Evolutionary conservation across 2,113 vertebrate genomes (phyloP).

Genomic region (Sander vitreus): DNA sequence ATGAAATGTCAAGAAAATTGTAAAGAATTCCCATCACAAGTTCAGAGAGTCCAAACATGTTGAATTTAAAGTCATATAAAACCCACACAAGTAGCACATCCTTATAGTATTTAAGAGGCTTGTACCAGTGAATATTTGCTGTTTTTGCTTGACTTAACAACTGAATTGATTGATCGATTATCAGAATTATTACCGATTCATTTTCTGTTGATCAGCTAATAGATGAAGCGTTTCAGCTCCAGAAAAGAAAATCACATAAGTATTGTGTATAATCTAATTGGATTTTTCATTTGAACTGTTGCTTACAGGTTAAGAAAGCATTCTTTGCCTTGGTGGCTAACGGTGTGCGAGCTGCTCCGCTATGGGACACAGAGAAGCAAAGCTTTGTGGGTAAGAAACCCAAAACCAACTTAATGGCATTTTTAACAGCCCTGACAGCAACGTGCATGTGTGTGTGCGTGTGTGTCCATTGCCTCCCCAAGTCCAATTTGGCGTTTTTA

Average conservation of each 20-base stretch:
- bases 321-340: slow-evolving; percentile 98
- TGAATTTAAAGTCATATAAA: background rate
- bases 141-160: background rate
- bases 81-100: background rate
- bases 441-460: no score
- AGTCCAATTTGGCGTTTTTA: no score
- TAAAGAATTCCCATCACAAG: background rate
- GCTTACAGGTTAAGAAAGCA: slow-evolving; percentile 94
- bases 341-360: slow-evolving; percentile 95
- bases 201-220: background rate
- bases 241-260: background rate
- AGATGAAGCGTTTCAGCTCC: background rate
- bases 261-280: background rate
- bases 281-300: slow-evolving; percentile 5
- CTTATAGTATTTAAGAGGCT: background rate
- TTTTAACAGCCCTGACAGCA: no score
- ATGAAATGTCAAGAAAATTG: background rate
- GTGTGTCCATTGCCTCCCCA: no score
- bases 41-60: background rate
- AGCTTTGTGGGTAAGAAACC: slow-evolving; percentile 95
- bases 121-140: background rate
- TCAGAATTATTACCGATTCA: background rate
- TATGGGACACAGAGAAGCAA: slow-evolving; percentile 98
- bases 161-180: background rate
- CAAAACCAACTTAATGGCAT: background rate